Base-by-base conservation (phyloP, 2,113 vertebrate genomes). In the Ciconia maguari region DNA sequence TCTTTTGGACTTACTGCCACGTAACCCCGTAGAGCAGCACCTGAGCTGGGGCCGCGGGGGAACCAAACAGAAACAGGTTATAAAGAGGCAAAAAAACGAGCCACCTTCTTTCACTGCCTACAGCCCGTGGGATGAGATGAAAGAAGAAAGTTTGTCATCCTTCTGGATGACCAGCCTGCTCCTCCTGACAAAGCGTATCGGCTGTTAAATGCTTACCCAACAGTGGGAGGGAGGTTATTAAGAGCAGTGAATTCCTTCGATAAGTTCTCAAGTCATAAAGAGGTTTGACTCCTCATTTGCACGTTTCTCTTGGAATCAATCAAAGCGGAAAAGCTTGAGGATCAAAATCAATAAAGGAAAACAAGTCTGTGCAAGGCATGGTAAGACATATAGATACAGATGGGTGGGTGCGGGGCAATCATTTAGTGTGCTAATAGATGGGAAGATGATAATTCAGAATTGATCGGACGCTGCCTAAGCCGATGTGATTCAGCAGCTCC, bases 201-300 rank as follows among this genome's bases (percentile, higher is more conserved):
- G 46, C 70, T 57, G 65, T 10, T 52, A 78, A 90, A 62, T 24
- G 75, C 41, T 82, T 24, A n/a, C n/a, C 55, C 68, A 22, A 19
- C 19, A 25, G 51, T 3, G 4, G 25, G 55, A 92, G 64, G 44
- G 44, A 74, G 72, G 42, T 84, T 92, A 52, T 81, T 66, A 75
- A 60, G 71, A 92, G 32, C 64, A 84, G 38, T 6, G 55, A 92
- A 89, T 60, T 92, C 86, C 52, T 96, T 87, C 52, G 3, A 24
- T 81, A 79, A 64, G 72, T 81, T 86, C 83, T 93, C 44, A 36
- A 58, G 90, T 89, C 92, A 75, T 92, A 78, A 95, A 96, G 94
- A 87, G 52, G 66, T 89, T 95, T 82, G 96, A 36, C 61, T 97
- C 83, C 94, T 95, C 72, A 41, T 96, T 93, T 94, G 80, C 95